A percentile compares a stretch with the other conserved stretches of the same genome.
Conservation (phyloP, 1,140 invertebrate species). For the Listronotus bonariensis region DNA sequence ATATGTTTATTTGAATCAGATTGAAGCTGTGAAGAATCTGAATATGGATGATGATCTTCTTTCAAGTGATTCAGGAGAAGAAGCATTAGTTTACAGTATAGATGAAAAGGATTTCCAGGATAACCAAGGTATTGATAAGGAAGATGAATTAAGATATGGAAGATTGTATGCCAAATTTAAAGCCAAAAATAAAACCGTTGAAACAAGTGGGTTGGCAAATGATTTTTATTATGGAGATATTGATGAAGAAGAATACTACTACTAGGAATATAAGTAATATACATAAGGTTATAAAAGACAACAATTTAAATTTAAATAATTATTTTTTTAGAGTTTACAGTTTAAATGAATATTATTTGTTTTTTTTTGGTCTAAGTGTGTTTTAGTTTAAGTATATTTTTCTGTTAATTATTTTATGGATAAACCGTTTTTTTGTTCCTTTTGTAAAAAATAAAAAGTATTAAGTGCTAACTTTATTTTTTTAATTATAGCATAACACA, state of each 20-base stretch:
- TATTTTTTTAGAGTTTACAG: no score
- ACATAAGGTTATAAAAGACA: no score
- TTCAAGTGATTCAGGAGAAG: constrained; percentile 60
- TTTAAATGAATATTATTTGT: no score
- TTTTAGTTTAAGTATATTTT: no score
- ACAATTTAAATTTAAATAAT: no score
- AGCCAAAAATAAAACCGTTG: constrained; percentile 53
- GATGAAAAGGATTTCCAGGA: constrained; percentile 53
- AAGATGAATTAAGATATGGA: constrained; percentile 60
- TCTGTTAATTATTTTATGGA: no score
- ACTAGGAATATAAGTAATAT: background rate
- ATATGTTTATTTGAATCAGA: constrained; percentile 6
- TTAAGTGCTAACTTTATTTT: no score
- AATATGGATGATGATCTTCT: constrained; percentile 53
- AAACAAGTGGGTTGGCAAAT: constrained; percentile 33
- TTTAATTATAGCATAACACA: no score
- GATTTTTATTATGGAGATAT: constrained; percentile 48
- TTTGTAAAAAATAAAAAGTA: no score
- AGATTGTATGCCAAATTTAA: constrained; percentile 63
- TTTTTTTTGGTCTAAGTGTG: no score
- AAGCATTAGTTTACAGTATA: constrained; percentile 55
- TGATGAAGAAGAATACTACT: constrained; percentile 42
- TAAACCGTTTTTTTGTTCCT: no score
- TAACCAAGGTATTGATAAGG: constrained; percentile 57
- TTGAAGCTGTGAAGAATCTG: constrained; percentile 41